phyloP scores from a whole-genome alignment of 2,113 vertebrate species.

The Acanthochromis polyacanthus region DNA sequence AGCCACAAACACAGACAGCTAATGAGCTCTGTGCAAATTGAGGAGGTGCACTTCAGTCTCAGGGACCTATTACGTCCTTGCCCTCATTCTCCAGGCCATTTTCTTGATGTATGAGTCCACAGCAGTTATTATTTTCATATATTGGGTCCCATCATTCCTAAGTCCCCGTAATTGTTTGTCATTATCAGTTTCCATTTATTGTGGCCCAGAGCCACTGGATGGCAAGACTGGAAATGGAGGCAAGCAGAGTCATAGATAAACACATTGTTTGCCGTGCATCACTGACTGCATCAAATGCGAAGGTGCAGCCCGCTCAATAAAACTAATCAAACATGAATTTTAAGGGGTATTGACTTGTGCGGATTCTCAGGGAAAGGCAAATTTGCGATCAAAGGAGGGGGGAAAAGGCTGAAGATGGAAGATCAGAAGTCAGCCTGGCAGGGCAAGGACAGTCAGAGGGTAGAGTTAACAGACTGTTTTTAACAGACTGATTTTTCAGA shows the following conservation, averaged over 20 bases:
- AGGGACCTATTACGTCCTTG: slow-evolving; percentile 39
- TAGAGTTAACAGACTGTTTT: slow-evolving; percentile 10
- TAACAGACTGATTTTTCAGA: slow-evolving; percentile 5
- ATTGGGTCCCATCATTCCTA: slow-evolving; percentile 32
- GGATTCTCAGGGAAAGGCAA: slow-evolving; percentile 49
- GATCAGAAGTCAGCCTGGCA: slow-evolving; percentile 43
- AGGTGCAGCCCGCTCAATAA: slow-evolving; percentile 73
- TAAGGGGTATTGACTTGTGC: slow-evolving; percentile 70
- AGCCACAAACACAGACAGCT: neutral
- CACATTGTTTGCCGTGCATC: slow-evolving; percentile 45
- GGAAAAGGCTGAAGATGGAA: slow-evolving; percentile 42
- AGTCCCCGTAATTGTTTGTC: slow-evolving; percentile 59
- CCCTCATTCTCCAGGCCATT: slow-evolving; percentile 43
- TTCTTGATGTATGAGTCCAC: slow-evolving; percentile 42
- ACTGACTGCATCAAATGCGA: slow-evolving; percentile 47
- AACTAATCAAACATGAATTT: slow-evolving; percentile 78
- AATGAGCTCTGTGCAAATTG: slow-evolving; percentile 53
- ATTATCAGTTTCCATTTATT: slow-evolving; percentile 57
- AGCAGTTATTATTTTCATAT: slow-evolving; percentile 51
- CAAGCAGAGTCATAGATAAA: slow-evolving; percentile 53
- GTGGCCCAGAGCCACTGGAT: slow-evolving; percentile 27
- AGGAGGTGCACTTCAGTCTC: slow-evolving; percentile 30
- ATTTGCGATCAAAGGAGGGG: slow-evolving; percentile 48
- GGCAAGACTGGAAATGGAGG: slow-evolving; percentile 26
- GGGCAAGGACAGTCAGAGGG: slow-evolving; percentile 60